phyloP scores from a whole-genome alignment of 2,797 vertebrate genomes.

The Esox lucius region DNA sequence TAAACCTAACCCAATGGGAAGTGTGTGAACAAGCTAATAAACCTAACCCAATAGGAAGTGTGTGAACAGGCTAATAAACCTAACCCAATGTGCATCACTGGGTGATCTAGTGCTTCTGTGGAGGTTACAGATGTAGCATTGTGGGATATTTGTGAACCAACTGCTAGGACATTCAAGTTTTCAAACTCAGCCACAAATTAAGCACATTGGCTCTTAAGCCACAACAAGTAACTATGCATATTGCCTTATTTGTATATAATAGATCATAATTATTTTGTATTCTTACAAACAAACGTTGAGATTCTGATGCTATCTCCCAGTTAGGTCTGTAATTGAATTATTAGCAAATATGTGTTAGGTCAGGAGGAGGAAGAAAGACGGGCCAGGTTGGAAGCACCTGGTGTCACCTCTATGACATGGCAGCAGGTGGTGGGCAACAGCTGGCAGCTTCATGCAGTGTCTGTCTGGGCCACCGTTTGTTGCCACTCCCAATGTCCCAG shows the following conservation, averaged over 20 bases:
- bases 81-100: neutral
- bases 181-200: neutral
- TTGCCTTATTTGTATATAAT: neutral
- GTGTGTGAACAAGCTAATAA: neutral
- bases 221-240: neutral
- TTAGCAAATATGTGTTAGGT: conserved; percentile 59
- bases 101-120: neutral
- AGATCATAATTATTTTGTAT: neutral
- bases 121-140: neutral
- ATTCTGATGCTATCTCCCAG: conserved; percentile 17
- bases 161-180: neutral
- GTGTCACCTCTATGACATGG: conserved; percentile 39
- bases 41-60: neutral
- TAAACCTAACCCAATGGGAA: neutral
- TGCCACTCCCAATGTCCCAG: neutral
- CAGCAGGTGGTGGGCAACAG: conserved; percentile 64
- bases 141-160: neutral
- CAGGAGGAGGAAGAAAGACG: conserved; percentile 37
- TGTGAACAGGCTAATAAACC: neutral
- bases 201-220: neutral
- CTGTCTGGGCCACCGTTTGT: conserved; percentile 24
- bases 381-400: conserved; percentile 28
- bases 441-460: conserved; percentile 40
- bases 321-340: conserved; percentile 51
- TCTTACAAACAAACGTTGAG: conserved; percentile 25